Evolutionary conservation across 2,797 vertebrate genomes (phyloP).

Genomic region (Crenichthys baileyi): DNA sequence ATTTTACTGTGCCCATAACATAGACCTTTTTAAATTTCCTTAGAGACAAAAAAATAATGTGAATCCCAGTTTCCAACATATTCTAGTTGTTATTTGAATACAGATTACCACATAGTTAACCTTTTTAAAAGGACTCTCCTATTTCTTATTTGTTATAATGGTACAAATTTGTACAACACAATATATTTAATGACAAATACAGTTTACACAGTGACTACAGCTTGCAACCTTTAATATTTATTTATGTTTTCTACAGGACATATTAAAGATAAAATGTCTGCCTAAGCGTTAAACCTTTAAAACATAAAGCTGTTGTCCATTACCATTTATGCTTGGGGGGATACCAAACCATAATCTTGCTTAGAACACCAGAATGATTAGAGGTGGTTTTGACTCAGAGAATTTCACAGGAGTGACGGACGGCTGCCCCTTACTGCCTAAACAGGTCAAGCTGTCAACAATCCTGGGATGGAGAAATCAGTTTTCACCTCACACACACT

Average conservation of each 20-base stretch:
- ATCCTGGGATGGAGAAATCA: conserved; percentile 51
- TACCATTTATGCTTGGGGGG: background rate
- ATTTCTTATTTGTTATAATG: background rate
- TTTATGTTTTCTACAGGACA: background rate
- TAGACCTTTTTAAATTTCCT: background rate
- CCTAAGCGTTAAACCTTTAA: background rate
- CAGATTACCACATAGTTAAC: background rate
- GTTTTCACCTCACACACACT: conserved; percentile 61
- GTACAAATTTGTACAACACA: background rate
- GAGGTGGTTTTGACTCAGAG: conserved; percentile 25
- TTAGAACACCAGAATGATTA: background rate
- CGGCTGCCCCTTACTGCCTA: conserved; percentile 30
- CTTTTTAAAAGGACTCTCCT: background rate
- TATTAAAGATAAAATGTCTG: background rate
- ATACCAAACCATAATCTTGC: background rate
- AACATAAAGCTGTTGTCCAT: background rate
- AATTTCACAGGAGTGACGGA: conserved; percentile 34
- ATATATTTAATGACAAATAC: background rate
- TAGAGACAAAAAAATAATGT: background rate
- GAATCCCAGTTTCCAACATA: background rate
- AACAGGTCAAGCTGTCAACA: conserved; percentile 61
- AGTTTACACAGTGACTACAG: background rate
- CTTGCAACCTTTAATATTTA: background rate
- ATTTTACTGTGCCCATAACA: background rate
- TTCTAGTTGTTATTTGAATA: background rate